Evolutionary conservation across 2,888 invertebrate genomes (phyloP).

Genomic region (Sinodicranocentrus sp.): DNA sequence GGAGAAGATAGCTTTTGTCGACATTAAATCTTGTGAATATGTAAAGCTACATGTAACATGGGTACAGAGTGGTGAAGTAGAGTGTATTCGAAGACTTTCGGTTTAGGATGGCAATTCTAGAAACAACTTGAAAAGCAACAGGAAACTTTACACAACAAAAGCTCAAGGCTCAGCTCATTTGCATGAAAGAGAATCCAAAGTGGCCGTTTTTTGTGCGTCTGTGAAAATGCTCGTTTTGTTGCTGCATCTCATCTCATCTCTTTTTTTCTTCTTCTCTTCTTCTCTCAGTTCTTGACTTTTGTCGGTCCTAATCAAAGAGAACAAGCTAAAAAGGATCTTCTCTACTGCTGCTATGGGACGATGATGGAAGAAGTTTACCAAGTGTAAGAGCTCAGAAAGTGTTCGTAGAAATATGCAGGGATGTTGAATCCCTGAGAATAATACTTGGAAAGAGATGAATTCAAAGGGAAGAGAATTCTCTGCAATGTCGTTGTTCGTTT

Average conservation of each 20-base stretch:
- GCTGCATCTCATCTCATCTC: constrained; percentile 40
- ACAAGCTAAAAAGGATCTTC: constrained; percentile 44
- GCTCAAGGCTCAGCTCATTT: constrained; percentile 59
- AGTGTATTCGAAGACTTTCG: background rate
- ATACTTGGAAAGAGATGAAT: no score
- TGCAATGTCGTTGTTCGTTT: no score
- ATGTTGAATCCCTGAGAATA: no score
- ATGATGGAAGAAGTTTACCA: constrained; percentile 31
- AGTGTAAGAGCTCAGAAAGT: no score
- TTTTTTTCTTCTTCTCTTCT: constrained; percentile 19
- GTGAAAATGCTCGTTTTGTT: constrained; percentile 49
- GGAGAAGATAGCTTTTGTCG: constrained; percentile 24
- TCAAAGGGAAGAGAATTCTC: no score
- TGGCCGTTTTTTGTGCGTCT: constrained; percentile 61
- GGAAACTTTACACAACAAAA: constrained; percentile 57
- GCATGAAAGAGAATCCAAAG: constrained; percentile 55
- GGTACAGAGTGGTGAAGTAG: no score
- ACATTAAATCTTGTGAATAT: constrained; percentile 35
- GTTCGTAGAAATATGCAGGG: no score
- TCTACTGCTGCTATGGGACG: background rate
- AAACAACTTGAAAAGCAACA: constrained; percentile 61
- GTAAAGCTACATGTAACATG: background rate
- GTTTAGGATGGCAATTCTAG: constrained; percentile 4
- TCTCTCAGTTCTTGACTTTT: constrained; percentile 46
- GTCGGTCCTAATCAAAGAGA: constrained; percentile 66